phyloP scores from a whole-genome alignment of 2,888 invertebrate species.

The Hypercompe scribonia region DNA sequence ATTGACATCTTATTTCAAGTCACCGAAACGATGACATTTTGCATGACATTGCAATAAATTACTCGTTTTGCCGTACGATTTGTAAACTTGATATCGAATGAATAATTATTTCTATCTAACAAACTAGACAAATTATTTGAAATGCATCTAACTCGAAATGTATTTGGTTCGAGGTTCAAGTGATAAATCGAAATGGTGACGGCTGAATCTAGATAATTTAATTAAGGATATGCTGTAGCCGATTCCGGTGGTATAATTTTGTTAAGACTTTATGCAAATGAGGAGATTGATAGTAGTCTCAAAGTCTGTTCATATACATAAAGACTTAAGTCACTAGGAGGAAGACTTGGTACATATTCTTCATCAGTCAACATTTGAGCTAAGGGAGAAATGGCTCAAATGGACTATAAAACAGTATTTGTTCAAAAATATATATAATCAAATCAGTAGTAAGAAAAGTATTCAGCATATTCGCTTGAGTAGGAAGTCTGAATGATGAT shows the following conservation, averaged over 20 bases:
- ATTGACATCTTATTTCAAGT: background rate
- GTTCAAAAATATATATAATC: too few relatives aligned
- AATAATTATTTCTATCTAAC: conserved; percentile 45
- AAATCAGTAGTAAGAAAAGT: too few relatives aligned
- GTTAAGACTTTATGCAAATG: background rate
- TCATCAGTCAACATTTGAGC: too few relatives aligned
- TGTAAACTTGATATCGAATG: conserved; percentile 40
- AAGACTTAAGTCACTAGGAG: too few relatives aligned
- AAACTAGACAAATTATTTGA: conserved; percentile 49
- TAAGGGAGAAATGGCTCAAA: background rate
- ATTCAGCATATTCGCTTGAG: background rate
- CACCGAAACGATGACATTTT: background rate
- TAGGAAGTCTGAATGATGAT: background rate
- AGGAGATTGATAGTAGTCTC: background rate
- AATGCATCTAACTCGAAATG: conserved; percentile 43
- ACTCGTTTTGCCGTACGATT: conserved; percentile 23
- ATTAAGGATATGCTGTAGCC: background rate
- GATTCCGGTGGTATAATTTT: background rate
- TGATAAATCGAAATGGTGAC: conserved; percentile 44
- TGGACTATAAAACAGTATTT: too few relatives aligned
- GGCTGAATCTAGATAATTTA: background rate
- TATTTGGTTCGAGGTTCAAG: conserved; percentile 41
- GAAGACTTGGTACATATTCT: too few relatives aligned
- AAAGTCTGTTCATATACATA: too few relatives aligned
- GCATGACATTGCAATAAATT: background rate